Conservation (phyloP, 1,140 invertebrate species). For the Musca vetustissima region DNA sequence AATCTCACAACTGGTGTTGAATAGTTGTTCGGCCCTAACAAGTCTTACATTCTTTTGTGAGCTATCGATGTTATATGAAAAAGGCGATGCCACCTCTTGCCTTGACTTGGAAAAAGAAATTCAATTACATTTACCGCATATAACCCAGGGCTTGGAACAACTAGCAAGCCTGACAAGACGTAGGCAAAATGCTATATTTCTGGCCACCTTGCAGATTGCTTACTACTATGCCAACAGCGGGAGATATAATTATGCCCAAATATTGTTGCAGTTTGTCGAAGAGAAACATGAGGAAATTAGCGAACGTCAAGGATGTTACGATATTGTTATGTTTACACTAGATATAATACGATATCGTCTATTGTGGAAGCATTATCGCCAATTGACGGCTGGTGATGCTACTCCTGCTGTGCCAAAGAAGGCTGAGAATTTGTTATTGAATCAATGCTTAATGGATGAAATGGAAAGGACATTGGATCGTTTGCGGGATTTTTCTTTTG, state of each 20-base stretch:
- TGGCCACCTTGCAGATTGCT: conserved; percentile 42
- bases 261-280: conserved; percentile 35
- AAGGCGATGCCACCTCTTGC: background rate
- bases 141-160: conserved; percentile 41
- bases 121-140: conserved; percentile 27
- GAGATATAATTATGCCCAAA: conserved; percentile 31
- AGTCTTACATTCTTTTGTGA: conserved; percentile 38
- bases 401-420: too few relatives aligned
- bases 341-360: conserved; percentile 40
- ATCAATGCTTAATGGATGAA: conserved; percentile 32
- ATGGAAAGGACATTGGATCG: conserved; percentile 36
- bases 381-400: background rate
- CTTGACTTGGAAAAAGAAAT: conserved; percentile 27
- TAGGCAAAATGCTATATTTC: conserved; percentile 37
- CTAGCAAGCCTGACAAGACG: conserved; percentile 34
- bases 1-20: conserved; percentile 31
- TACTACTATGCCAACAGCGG: conserved; percentile 35
- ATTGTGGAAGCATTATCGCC: conserved; percentile 31
- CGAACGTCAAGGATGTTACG: conserved; percentile 38
- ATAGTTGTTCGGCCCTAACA: conserved; percentile 38
- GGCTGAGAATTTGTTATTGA: background rate
- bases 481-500: conserved; percentile 31
- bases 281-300: conserved; percentile 30
- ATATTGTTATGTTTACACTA: conserved; percentile 40
- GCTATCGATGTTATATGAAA: conserved; percentile 15